Base-by-base conservation (phyloP, 64 coral and sea anemone species). In the Actinia equina region DNA sequence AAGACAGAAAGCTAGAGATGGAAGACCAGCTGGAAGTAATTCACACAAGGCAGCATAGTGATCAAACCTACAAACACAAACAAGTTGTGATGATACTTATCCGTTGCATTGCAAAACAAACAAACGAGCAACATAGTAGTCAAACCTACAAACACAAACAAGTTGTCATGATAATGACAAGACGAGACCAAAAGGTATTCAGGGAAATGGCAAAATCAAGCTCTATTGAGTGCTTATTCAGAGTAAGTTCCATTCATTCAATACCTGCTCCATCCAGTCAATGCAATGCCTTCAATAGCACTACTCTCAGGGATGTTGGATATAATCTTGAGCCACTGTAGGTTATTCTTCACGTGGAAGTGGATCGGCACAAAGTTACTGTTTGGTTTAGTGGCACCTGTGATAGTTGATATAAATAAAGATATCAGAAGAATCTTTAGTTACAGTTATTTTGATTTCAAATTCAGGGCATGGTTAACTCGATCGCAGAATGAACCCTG, bases 211-310 rank as follows among this genome's bases (percentile, higher is more conserved):
- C 30, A 37, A 0, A 37, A 37, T 37, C 30, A 37, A 37, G 0
- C 30, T 37, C 30, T 37, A 37, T 37, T 37, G 30, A 37, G 30
- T 37, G 1, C 30, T 37, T 37, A 57, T 57, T 12, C 55, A 57
- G 7, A 23, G 62, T 65, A 60, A 60, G 30, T 60, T 60, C 43
- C 42, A 22, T 6, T 45, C 42, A 22, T 6, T 45, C 27, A 20
- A 3, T 65, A 95, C 96, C 96, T 92, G 60, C 96, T 98, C 96
- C 96, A 98, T 17, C 96, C 96, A 12, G 96, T 98, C 17, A 98
- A 52, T 15, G 93, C 93, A 77, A 98, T 95, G 16, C 96, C 96
- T 62, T 89, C 43, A 37, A 98, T 87, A 49, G 77, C 62, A 77
- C 80, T 94, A 26, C 61, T 56, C 17, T 80, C 56, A n/a, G 93